A percentile compares a stretch with the other conserved stretches of the same genome.
Conservation (phyloP, 2,113 vertebrate species). For the Pseudonaja textilis region DNA sequence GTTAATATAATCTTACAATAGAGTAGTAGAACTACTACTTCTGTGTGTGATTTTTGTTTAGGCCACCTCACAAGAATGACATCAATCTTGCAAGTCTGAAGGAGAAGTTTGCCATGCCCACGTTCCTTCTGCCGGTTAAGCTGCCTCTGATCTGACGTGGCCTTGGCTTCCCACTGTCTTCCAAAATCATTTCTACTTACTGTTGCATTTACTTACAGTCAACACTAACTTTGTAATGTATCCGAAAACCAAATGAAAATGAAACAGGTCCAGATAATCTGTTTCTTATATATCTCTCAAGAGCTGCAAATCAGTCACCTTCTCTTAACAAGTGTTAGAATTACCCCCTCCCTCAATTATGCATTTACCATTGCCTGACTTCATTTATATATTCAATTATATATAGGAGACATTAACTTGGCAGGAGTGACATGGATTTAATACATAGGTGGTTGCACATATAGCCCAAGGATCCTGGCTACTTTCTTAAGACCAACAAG, state of each 20-base stretch:
- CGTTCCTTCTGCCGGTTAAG: not conserved
- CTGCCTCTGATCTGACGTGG: not conserved
- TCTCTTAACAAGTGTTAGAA: not conserved
- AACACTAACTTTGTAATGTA: not conserved
- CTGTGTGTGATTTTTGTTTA: not conserved
- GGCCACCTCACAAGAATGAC: not conserved
- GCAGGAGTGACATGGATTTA: not conserved
- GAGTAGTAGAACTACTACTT: not conserved
- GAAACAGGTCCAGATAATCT: not conserved
- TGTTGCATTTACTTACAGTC: not conserved
- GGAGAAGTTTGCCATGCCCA: not conserved
- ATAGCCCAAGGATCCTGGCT: not conserved
- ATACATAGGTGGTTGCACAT: not conserved
- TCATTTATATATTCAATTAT: not conserved
- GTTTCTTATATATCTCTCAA: not conserved
- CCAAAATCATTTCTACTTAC: not conserved
- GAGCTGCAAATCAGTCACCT: not conserved
- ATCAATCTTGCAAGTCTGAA: not conserved
- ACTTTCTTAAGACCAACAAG: not conserved
- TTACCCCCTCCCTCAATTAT: not conserved
- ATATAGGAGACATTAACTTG: not conserved
- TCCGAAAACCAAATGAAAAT: not conserved
- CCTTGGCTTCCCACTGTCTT: not conserved
- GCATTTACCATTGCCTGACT: not conserved
- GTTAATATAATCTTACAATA: not conserved